A percentile compares a stretch with the other conserved stretches of the same genome.
phyloP scores from a whole-genome alignment of 2,888 invertebrate genomes.

The Cryptophagus acutangulus region DNA sequence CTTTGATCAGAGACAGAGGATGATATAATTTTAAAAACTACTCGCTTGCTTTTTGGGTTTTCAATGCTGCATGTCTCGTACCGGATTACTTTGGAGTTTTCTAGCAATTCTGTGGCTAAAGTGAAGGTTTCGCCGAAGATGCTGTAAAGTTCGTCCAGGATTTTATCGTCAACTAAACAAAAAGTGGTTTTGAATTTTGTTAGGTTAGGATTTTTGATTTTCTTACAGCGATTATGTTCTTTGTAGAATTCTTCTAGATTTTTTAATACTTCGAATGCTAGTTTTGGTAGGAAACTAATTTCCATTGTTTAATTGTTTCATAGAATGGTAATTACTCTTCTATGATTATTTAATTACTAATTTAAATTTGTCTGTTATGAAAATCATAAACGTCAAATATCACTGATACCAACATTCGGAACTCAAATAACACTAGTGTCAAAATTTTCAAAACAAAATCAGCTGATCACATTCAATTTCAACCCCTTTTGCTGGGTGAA shows the following conservation, averaged over 20 bases:
- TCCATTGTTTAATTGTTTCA: slow-evolving; percentile 17
- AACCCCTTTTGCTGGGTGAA: too few relatives aligned
- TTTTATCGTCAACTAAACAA: neutral
- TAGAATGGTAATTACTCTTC: too few relatives aligned
- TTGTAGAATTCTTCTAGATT: slow-evolving; percentile 28
- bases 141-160: slow-evolving; percentile 53
- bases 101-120: slow-evolving; percentile 59
- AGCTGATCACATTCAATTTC: too few relatives aligned
- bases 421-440: too few relatives aligned
- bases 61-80: too few relatives aligned
- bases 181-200: neutral
- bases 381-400: too few relatives aligned
- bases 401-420: too few relatives aligned
- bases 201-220: neutral
- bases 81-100: slow-evolving; percentile 52
- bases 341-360: too few relatives aligned
- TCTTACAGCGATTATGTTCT: slow-evolving; percentile 28
- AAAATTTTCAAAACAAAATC: too few relatives aligned
- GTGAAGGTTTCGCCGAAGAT: slow-evolving; percentile 57
- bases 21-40: slow-evolving; percentile 59
- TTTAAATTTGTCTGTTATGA: too few relatives aligned
- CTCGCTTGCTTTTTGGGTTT: slow-evolving; percentile 42
- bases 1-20: slow-evolving; percentile 55
- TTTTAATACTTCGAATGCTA: slow-evolving; percentile 29
- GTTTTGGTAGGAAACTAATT: slow-evolving; percentile 21